phyloP scores from a whole-genome alignment of 2,888 invertebrate species.

The Clanis bilineata region DNA sequence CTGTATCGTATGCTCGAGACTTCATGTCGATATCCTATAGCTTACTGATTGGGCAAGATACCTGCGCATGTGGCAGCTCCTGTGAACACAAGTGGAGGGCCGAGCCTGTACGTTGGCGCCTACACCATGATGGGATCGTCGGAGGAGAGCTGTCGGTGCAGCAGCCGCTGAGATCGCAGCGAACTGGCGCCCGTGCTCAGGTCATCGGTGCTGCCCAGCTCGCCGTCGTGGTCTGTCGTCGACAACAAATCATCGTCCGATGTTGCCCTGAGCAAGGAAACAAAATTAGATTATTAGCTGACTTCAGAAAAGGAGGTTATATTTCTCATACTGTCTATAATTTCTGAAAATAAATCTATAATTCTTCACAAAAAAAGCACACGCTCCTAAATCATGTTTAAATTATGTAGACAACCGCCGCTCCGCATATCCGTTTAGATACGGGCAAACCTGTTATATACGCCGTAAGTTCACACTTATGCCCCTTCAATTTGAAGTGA shows the following conservation, averaged over 20 bases:
- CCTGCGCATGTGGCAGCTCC: background rate
- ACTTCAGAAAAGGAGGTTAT: no score
- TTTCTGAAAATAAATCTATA: no score
- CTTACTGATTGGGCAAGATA: background rate
- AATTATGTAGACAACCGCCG: no score
- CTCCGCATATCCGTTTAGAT: no score
- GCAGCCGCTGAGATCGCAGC: constrained; percentile 64
- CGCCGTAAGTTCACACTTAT: no score
- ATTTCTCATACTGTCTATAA: no score
- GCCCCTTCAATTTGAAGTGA: no score
- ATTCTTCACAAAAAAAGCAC: no score
- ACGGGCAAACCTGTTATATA: no score
- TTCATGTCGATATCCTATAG: background rate
- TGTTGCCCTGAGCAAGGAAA: constrained; percentile 83
- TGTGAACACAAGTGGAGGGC: background rate
- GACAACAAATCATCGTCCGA: constrained; percentile 94
- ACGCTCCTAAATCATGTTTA: no score
- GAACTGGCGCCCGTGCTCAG: constrained; percentile 64
- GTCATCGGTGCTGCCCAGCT: constrained; percentile 85
- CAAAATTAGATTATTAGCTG: background rate
- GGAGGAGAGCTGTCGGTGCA: constrained; percentile 75
- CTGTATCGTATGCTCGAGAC: background rate
- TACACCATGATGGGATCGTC: constrained; percentile 81
- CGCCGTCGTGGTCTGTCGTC: constrained; percentile 90
- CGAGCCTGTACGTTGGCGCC: background rate